phyloP scores from a whole-genome alignment of 2,888 invertebrate genomes.

The Apamea sordens region DNA sequence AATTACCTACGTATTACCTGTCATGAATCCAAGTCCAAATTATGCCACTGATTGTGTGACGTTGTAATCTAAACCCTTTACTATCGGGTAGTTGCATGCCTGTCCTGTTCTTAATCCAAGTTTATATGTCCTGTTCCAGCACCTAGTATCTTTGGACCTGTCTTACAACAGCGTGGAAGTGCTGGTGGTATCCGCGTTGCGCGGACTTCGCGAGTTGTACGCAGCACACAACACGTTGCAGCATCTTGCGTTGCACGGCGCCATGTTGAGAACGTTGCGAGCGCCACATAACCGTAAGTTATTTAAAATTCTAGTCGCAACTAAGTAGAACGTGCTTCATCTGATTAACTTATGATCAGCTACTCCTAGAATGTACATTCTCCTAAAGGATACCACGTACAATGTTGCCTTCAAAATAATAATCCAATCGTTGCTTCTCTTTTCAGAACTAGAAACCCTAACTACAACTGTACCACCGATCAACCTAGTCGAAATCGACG shows the following conservation, averaged over 20 bases:
- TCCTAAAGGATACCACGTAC: background rate
- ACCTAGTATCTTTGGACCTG: slow-evolving; percentile 95
- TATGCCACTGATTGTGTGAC: background rate
- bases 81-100: background rate
- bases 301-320: background rate
- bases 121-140: slow-evolving; percentile 88
- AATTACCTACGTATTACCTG: background rate
- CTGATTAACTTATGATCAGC: background rate
- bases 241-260: slow-evolving; percentile 94
- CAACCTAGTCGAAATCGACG: slow-evolving; percentile 93
- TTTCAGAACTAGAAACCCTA: slow-evolving; percentile 93
- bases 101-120: background rate
- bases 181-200: slow-evolving; percentile 94
- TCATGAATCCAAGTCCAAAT: background rate
- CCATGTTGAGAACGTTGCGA: slow-evolving; percentile 93
- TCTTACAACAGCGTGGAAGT: slow-evolving; percentile 96
- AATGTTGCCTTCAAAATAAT: background rate
- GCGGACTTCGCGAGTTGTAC: slow-evolving; percentile 93
- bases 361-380: background rate
- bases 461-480: slow-evolving; percentile 93
- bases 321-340: background rate
- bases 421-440: background rate
- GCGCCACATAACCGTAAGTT: slow-evolving; percentile 95
- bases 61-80: background rate
- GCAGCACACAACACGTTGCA: slow-evolving; percentile 94